Conservation (phyloP, 2,888 invertebrate genomes). For the Cheilosia pagana region DNA sequence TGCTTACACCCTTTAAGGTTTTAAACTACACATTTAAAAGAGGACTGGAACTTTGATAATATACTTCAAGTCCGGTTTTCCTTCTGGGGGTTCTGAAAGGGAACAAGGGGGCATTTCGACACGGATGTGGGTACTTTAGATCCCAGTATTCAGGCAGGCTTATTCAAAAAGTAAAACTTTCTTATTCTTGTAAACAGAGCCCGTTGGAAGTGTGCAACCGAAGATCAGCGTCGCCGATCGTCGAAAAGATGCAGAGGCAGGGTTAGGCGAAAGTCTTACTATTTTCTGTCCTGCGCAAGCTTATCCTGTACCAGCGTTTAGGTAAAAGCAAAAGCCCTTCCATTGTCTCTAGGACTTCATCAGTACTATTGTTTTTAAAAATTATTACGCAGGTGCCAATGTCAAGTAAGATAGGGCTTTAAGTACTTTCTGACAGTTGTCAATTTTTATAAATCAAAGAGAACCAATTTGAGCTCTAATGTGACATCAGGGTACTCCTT, state of each 20-base stretch:
- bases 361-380: no score
- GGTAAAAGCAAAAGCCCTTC: constrained; percentile 80
- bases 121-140: neutral
- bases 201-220: constrained; percentile 85
- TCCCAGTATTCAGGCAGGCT: constrained; percentile 58
- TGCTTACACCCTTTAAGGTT: no score
- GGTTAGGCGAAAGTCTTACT: constrained; percentile 85
- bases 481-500: neutral
- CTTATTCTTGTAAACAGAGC: constrained; percentile 80
- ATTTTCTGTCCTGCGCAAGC: constrained; percentile 88
- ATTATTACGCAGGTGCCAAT: no score
- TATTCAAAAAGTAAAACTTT: neutral
- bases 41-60: no score
- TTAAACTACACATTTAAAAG: no score
- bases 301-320: constrained; percentile 86
- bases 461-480: no score
- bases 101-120: neutral
- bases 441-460: no score
- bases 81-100: neutral
- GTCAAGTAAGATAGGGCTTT: no score
- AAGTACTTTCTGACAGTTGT: no score
- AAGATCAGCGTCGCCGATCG: constrained; percentile 85
- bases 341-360: no score
- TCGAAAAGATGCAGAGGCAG: constrained; percentile 82
- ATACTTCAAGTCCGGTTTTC: neutral